Evolutionary conservation across 2,797 vertebrate genomes (phyloP), one percentile per base, ranked within the genome.

Genomic region (Spinus pinus): DNA sequence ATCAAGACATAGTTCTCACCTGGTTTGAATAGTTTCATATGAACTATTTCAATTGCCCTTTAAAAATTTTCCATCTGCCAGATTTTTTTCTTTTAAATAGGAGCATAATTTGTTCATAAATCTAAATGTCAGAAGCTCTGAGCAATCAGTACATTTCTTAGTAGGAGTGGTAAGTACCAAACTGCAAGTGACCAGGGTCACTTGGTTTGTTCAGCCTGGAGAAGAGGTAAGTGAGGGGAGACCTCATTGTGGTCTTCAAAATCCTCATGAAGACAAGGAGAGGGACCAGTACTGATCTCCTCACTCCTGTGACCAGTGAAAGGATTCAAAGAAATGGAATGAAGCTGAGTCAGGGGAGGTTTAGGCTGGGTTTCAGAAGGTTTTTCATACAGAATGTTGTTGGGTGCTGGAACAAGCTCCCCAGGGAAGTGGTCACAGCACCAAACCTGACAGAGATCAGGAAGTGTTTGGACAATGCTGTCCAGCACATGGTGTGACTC

Each of bases 161-260:
- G 9, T 51, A 35, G 7, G 6, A 50, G 5, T 50, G n/a, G 22
- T 33, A 33, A 54, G 25, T 44, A 66, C 17, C 28, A 58, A 86
- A 67, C 25, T 44, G 13, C 3, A 71, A 19, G 27, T 42, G 19
- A 28, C 15, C 19, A n/a, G 37, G 6, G 35, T 42, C 25, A 49
- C 18, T 41, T 54, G 21, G 10, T 25, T 73, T 49, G 20, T 42
- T 71, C 50, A 37, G 23, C 23, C 37, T 37, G 46, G 22, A 54
- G 41, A 33, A n/a, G 33, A 44, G 17, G 49, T n/a, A 28, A 44
- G 28, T 37, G 37, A 57, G 20, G 44, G 10, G 23, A 65, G 19
- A 51, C 4, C 9, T 44, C 28, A 25, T 3, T 10, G 20, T 0
- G 0, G 37, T 80, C 44, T 65, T 57, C 58, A 30, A 24, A 21